Evolutionary conservation across 2,797 vertebrate species (phyloP), one percentile per base, ranked within the genome.

Genomic region (Ptychobarbus kaznakovi): DNA sequence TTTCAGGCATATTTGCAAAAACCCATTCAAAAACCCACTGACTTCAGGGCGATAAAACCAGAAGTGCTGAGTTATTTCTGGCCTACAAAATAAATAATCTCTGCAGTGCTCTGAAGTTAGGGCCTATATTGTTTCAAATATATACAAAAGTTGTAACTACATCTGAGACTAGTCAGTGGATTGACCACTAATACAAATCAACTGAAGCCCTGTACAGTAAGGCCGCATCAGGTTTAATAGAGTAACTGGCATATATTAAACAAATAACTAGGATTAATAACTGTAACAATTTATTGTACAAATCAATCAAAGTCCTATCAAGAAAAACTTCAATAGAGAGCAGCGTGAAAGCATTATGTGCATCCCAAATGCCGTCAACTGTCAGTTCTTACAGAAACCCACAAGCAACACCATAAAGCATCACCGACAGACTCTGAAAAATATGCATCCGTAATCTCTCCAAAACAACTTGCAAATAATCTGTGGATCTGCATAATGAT

Each of bases 401-500:
- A 10, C 28, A 49, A 61, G 56, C 12, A 16, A 78, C 20, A 42
- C 35, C 3, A 0, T 61, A 35, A 77, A 58, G 16, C 22, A 77
- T 78, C 75, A 78, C 25, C 5, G 5, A 20, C 78, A 68, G 28
- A 51, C 38, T 78, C 7, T 0, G 3, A 42, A 42, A 78, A 40
- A 61, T 10, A 38, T 3, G 12, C 6, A 15, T 80, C 25, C 68
- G 32, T 80, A 49, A 80, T 63, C 77, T 44, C 35, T 28, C n/a
- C 56, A 28, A 16, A 79, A 18, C 53, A 44, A 44, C 16, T 51
- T 5, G 1, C 28, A 68, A 68, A 68, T 51, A 49, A 51, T 63
- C 63, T 51, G 78, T 51, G 28, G 28, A n/a, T 80, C 61, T 66
- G 28, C 63, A 51, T 66, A 51, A 49, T 66, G 35, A 68, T 7